A percentile compares a stretch with the other conserved stretches of the same genome.
phyloP scores from a whole-genome alignment of 2,888 invertebrate genomes.

The Nezara viridula region DNA sequence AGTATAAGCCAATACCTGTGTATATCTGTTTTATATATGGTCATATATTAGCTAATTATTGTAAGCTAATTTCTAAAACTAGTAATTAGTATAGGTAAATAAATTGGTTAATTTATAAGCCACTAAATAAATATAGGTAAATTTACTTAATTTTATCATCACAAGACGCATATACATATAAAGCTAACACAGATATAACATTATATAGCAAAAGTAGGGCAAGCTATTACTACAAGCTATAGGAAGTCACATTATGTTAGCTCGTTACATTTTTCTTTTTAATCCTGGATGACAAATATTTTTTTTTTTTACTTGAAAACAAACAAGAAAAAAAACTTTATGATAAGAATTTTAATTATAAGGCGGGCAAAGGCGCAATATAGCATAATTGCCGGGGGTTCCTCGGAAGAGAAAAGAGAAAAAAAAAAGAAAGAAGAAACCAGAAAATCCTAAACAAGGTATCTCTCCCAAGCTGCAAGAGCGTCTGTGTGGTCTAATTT shows the following conservation, averaged over 20 bases:
- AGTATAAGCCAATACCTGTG: no score
- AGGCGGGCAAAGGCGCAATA: not conserved
- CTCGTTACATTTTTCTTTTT: not conserved
- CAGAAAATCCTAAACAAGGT: constrained; percentile 46
- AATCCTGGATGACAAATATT: not conserved
- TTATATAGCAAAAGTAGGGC: no score
- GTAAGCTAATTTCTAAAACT: no score
- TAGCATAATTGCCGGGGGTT: not conserved
- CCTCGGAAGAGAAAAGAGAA: not conserved
- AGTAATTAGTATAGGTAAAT: no score
- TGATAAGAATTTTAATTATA: constrained; percentile 31
- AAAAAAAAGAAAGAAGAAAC: not conserved
- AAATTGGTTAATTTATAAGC: no score
- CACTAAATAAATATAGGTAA: no score
- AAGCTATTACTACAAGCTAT: not conserved
- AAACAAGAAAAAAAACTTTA: not conserved
- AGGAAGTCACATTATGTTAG: not conserved
- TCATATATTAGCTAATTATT: no score
- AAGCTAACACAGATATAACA: no score
- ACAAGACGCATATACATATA: no score
- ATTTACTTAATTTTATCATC: no score
- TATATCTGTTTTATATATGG: no score
- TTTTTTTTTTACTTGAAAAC: not conserved
- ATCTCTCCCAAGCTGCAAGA: not conserved
- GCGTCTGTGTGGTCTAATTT: constrained; percentile 30